Evolutionary conservation across 1,140 invertebrate genomes (phyloP), one percentile per base, ranked within the genome.

Genomic region (Manduca sexta): DNA sequence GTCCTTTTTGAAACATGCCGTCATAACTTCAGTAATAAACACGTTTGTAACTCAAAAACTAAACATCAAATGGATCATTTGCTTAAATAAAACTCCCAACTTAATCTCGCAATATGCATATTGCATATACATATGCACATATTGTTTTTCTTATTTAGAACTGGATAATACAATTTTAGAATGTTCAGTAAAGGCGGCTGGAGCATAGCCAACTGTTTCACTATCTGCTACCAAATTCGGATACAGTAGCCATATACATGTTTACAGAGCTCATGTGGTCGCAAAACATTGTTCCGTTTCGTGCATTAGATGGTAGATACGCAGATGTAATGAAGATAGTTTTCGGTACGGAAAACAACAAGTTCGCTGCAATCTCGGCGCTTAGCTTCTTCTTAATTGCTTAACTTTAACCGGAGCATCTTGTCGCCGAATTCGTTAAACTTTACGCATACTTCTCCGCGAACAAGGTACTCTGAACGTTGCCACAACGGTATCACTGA

Each of bases 301-400:
- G 33, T 56, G 45, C 53, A 37, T 59, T 59, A 68, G 63, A 64
- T 60, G 54, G 42, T 46, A 61, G 52, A 60, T 60, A 60, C 60
- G 66, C 62, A 65, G 57, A 63, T 64, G 74, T 77, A 83, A 80
- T 79, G 74, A 72, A 78, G 74, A 78, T 83, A 83, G 79, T 83
- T 83, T 76, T 67, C 61, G 64, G 64, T 71, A 64, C 11, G 54
- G 73, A 75, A 81, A 78, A 79, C 76, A 73, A 71, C 60, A 72
- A 83, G 69, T 83, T 80, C 46, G 69, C 63, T 72, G 72, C 79
- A 79, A 79, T 79, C 74, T 74, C 70, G 62, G 56, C 66, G 70
- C 66, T 72, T 73, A 69, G 66, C 62, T 68, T 72, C 75, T 73
- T 81, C 79, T 81, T 83, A 81, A 83, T 81, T 83, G 74, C 72